Evolutionary conservation across 2,888 invertebrate genomes (phyloP).

Genomic region (Trachelus stipa): DNA sequence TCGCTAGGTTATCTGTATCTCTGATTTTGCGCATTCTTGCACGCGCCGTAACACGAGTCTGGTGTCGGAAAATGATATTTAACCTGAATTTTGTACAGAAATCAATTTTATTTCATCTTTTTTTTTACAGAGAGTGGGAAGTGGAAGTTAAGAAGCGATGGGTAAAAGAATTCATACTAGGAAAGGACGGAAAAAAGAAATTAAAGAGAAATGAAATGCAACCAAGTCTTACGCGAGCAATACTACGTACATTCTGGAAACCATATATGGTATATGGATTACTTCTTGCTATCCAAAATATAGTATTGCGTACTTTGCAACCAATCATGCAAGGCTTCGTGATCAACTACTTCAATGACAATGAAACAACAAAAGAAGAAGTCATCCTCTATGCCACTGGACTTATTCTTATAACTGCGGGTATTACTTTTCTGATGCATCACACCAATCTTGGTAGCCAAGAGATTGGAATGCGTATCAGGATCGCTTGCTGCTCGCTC

Average conservation of each 20-base stretch:
- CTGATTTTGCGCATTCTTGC: no score
- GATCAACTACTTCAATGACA: conserved; percentile 48
- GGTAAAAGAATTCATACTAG: conserved; percentile 30
- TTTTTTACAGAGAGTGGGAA: conserved; percentile 64
- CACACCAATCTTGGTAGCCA: conserved; percentile 63
- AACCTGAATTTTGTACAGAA: background rate
- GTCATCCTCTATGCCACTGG: conserved; percentile 69
- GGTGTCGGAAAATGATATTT: no score
- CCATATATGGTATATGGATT: conserved; percentile 40
- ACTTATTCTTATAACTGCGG: conserved; percentile 60
- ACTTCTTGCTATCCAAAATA: conserved; percentile 26
- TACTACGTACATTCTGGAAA: conserved; percentile 64
- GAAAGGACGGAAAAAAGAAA: conserved; percentile 34
- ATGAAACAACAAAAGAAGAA: conserved; percentile 65
- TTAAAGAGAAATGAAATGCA: conserved; percentile 30
- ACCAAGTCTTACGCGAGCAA: conserved; percentile 65
- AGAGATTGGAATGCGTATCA: conserved; percentile 73
- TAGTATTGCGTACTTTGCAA: conserved; percentile 26
- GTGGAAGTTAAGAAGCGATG: conserved; percentile 58
- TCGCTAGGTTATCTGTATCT: no score
- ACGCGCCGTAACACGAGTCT: no score
- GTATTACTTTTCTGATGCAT: conserved; percentile 62
- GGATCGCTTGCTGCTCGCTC: conserved; percentile 76
- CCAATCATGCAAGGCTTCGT: conserved; percentile 52
- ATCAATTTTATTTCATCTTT: background rate